Base-by-base conservation (phyloP, 1,140 invertebrate species). In the Drosophila busckii region DNA sequence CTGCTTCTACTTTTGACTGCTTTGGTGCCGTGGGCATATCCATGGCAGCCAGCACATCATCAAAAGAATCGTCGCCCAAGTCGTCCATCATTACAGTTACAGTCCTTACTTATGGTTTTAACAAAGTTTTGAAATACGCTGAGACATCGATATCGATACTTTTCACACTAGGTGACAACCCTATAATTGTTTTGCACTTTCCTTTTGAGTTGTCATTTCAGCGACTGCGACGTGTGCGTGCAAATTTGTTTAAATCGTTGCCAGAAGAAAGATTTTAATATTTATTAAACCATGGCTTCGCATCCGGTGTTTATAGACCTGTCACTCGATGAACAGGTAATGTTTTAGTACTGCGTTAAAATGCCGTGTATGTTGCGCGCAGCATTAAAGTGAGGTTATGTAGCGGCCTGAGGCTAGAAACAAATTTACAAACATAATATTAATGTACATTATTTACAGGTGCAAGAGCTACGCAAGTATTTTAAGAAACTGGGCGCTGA, bases 401-500 rank as follows among this genome's bases (percentile, higher is more conserved):
- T 86, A 73, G 46, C 5, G 22, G 28, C n/a, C 28, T 55, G 26
- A 31, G 8, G 38, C 52, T 42, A 46, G 46, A 49, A 49, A 53
- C 54, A 48, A 59, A 48, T 53, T 41, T 48, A 56, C 53, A 67
- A 67, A 75, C 68, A 75, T 34, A 58, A 58, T 35, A 56, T 41
- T 29, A 34, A 52, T 35, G 55, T 54, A 10, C 29, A 25, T 34
- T 25, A 19, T 7, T 46, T 55, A 82, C 89, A 98, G 96, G 94
- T 95, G 8, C 91, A 93, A 88, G 96, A 98, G 88, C 88, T 98
- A 9, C 89, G 96, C 59, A 92, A 91, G 37, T 97, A 96, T 89
- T 94, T 98, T 63, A 97, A 97, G 88, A 92, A 92, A 58, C 89
- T 97, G 10, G 96, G 96, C 19, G 96, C 96, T 16, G 95, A 97